These are phyloP conservation scores for Anguilla marmorata DNA, from an alignment of 2,797 vertebrate genomes.

Conservation along the genomic window DNA sequence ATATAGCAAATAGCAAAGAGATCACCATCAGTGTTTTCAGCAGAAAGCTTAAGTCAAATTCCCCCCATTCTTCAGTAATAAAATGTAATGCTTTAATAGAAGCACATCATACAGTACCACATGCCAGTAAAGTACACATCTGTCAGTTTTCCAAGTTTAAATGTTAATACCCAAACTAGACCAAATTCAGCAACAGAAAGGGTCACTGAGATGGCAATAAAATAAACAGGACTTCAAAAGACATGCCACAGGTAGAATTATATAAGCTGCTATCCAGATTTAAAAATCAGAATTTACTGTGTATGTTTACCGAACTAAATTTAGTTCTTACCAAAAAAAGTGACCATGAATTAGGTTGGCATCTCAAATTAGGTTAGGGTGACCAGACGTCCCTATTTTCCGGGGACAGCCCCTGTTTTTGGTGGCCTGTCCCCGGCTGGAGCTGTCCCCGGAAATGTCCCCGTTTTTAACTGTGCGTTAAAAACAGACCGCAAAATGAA, in stretches of 20 bases:
- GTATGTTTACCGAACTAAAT: no score
- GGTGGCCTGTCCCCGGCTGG: no score
- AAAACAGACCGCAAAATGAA: no score
- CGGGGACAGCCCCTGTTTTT: no score
- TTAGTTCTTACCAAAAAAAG: no score
- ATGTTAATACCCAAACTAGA: background rate
- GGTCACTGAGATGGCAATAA: background rate
- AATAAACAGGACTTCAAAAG: background rate
- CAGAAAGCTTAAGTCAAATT: background rate
- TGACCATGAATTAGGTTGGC: no score
- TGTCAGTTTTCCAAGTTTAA: background rate
- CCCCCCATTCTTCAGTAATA: background rate
- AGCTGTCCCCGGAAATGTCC: no score
- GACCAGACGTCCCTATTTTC: no score
- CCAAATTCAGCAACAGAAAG: background rate
- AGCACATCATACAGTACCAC: background rate
- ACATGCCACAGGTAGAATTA: background rate
- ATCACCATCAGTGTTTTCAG: background rate
- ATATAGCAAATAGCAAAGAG: background rate
- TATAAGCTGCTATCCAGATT: background rate
- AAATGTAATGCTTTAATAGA: background rate
- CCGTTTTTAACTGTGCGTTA: no score
- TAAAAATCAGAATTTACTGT: background rate
- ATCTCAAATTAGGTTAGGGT: no score
- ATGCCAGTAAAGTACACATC: background rate